Conservation (phyloP, 2,888 invertebrate species). For the Nycteola revayana region DNA sequence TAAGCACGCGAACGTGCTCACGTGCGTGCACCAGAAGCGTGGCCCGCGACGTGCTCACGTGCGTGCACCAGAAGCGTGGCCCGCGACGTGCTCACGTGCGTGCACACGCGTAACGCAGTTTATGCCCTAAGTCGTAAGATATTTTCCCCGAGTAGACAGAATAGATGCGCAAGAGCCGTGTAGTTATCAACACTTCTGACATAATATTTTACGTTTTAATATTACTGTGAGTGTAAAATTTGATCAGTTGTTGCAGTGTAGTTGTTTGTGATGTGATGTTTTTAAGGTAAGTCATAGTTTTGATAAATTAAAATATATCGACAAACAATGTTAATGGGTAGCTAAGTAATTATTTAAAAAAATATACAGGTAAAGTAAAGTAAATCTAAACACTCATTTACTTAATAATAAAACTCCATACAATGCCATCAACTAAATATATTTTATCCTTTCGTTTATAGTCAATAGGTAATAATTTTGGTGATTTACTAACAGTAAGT, state of each 20-base stretch:
- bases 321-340: conserved; percentile 16
- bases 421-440: conserved; percentile 17
- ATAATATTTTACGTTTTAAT: conserved; percentile 16
- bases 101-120: too few relatives aligned
- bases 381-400: conserved; percentile 16
- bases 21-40: too few relatives aligned
- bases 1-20: too few relatives aligned
- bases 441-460: conserved; percentile 16
- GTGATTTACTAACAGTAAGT: conserved; percentile 16
- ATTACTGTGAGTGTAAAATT: conserved; percentile 17
- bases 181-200: conserved; percentile 16
- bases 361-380: conserved; percentile 17
- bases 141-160: conserved; percentile 15
- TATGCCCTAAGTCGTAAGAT: conserved; percentile 14
- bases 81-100: too few relatives aligned
- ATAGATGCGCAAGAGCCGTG: conserved; percentile 16
- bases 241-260: conserved; percentile 17
- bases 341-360: conserved; percentile 16
- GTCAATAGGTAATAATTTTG: conserved; percentile 15
- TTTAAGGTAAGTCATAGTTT: conserved; percentile 15
- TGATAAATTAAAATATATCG: conserved; percentile 16
- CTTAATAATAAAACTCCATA: conserved; percentile 16
- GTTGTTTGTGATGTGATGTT: conserved; percentile 18
- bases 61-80: too few relatives aligned
- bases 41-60: too few relatives aligned